Evolutionary conservation across 2,888 invertebrate genomes (phyloP), one percentile per base, ranked within the genome.

Genomic region (Conchocele bisecta): DNA sequence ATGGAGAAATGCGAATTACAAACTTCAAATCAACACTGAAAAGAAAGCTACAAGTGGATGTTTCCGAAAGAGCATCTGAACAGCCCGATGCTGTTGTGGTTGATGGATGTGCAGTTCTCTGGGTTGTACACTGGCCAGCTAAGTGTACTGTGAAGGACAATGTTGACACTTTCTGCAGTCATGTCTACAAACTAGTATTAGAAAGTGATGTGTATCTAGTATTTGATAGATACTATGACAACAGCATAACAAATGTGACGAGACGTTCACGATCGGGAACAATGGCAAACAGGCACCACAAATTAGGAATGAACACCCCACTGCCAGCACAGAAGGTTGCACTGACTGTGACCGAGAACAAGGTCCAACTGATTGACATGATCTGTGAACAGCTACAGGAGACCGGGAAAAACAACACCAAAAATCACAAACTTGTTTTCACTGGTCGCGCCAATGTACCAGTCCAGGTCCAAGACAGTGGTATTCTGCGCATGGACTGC

Each of bases 61-160:
- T 41, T 7, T 37, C 66, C 6, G 26, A 13, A 22, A 17, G 57
- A 7, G 22, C 28, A 13, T 1, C 39, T 5, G 20, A 28, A 29
- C 39, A 54, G 17, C 24, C 63, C 24, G 44, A 71, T 48, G 51
- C 29, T 3, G 48, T 42, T n/a, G n/a, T 74, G 26, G 31, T 72
- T 26, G 70, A 77, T 57, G 77, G 70, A 13, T 66, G 64, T 65
- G 74, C 77, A 15, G 41, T 76, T 26, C 31, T 66, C 11, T 77
- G 70, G 61, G 28, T 35, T 7, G 53, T 76, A 29, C 74, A 61
- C 41, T 77, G 77, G 74, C 61, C 66, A 33, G 29, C 59, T 11
- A 37, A 59, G 24, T 63, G 53, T 22, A 77, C 67, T 26, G 74
- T 71, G 17, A 20, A 24, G 24, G 63, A 75, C 31, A 67, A 50